Evolutionary conservation across 2,113 vertebrate species (phyloP), one percentile per base, ranked within the genome.

Genomic region (Parus major): DNA sequence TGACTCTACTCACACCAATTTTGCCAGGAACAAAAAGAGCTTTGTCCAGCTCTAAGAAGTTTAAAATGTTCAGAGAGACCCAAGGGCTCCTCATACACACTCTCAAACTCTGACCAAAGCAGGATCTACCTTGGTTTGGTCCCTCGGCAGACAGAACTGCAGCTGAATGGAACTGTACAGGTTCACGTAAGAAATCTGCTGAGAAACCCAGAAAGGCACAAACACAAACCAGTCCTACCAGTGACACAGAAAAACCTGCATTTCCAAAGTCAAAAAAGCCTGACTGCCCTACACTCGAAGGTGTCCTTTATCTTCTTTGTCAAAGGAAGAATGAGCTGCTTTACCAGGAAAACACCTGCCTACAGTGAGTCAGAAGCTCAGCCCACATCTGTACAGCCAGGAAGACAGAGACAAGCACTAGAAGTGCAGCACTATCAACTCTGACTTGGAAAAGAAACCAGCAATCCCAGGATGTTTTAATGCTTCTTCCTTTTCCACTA

Each of bases 401-500:
- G 12, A 64, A 44, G 15, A 61, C 24, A 52, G 7, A 57, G 2
- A 33, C 28, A 49, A 42, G 29, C 49, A 53, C 11, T 19, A 8
- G 1, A 53, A 53, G 29, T 6, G 15, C 41, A 88, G 39, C 21
- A 17, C 36, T 31, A 35, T 7, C 36, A 31, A 21, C 44, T 57
- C 87, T 59, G 18, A 56, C 39, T 11, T 11, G 49, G 42, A 52
- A 81, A 64, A 75, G 12, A 90, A 69, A 70, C 2, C 10, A 50
- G 28, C 22, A 78, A 19, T 0, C 1, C 22, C 8, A 16, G 17
- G 12, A 27, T 75, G 15, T 17, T 23, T 2, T 28, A 29, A 35
- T 60, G 11, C 29, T 69, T 27, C 50, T 82, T 59, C 50, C 39
- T 27, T 75, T 65, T 50, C 28, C 41, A 41, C 23, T 50, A 20